A percentile compares a stretch with the other conserved stretches of the same genome.
These are phyloP conservation scores for Otis tarda DNA, from an alignment of 2,113 vertebrate genomes.

Conservation along the genomic window DNA sequence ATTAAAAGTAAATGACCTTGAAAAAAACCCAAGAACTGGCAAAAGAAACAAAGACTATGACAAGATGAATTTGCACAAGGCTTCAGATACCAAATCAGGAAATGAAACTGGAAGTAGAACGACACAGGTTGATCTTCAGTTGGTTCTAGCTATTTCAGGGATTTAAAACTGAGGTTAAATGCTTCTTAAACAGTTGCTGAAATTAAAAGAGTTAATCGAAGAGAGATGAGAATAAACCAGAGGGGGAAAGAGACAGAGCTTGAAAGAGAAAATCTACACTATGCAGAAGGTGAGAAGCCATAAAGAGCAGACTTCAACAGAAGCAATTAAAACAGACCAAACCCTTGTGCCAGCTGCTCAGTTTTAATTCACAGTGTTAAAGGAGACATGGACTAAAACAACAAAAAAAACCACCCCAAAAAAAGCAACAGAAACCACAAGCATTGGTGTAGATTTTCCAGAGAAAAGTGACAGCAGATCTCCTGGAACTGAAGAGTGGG, in stretches of 20 bases:
- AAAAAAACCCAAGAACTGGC: neutral
- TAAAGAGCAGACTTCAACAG: neutral
- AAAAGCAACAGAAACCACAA: neutral
- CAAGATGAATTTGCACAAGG: neutral
- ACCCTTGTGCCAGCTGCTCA: neutral
- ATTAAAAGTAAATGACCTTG: neutral
- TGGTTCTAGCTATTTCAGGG: neutral
- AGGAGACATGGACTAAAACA: neutral
- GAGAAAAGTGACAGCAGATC: neutral
- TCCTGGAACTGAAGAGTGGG: neutral
- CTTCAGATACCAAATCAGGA: neutral
- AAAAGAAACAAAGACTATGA: neutral
- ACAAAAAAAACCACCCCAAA: neutral
- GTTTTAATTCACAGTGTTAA: neutral
- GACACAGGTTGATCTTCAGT: neutral
- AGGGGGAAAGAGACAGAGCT: neutral
- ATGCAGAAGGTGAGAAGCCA: neutral
- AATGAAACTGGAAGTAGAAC: neutral
- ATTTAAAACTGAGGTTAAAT: neutral
- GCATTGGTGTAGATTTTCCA: neutral
- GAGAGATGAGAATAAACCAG: neutral
- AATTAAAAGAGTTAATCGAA: neutral
- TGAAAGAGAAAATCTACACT: neutral
- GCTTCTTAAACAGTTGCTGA: neutral
- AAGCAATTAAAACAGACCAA: neutral